These are phyloP conservation scores for Diprion similis DNA, from an alignment of 1,140 invertebrate species.

Conservation along the genomic window DNA sequence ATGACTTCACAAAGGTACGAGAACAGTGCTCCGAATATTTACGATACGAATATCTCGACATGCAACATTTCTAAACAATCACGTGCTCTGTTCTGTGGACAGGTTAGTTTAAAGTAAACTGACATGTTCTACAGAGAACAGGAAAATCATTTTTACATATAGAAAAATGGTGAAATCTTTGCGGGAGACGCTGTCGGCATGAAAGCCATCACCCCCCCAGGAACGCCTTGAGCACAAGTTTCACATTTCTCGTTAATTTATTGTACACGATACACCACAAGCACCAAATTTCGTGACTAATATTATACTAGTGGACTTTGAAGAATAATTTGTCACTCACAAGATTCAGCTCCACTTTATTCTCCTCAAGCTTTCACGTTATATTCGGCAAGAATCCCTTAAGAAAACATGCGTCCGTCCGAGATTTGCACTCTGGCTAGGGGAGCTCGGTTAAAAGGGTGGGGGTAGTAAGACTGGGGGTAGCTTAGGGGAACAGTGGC, in stretches of 20 bases:
- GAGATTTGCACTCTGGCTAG: slow-evolving; percentile 59
- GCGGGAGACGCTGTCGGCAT: slow-evolving; percentile 49
- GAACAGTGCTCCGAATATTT: not conserved
- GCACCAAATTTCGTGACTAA: not conserved
- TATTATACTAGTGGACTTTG: not conserved
- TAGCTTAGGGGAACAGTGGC: slow-evolving; percentile 44
- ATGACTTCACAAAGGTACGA: slow-evolving; percentile 25
- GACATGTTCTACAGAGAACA: slow-evolving; percentile 16
- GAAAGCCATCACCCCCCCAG: slow-evolving; percentile 49
- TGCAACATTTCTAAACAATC: slow-evolving; percentile 25
- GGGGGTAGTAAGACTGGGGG: slow-evolving; percentile 47
- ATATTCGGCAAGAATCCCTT: slow-evolving; percentile 54
- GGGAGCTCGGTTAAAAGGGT: slow-evolving; percentile 46
- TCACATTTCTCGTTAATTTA: slow-evolving; percentile 42
- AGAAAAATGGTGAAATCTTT: slow-evolving; percentile 45
- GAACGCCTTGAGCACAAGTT: slow-evolving; percentile 49
- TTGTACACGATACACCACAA: slow-evolving; percentile 16
- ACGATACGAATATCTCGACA: slow-evolving; percentile 19
- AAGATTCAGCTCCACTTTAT: slow-evolving; percentile 5
- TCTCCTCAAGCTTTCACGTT: slow-evolving; percentile 40
- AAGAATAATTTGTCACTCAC: slow-evolving; percentile 40
- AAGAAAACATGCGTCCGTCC: slow-evolving; percentile 58
- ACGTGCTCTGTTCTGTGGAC: slow-evolving; percentile 28
- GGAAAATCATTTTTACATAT: slow-evolving; percentile 27
- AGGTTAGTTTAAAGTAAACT: slow-evolving; percentile 41